Evolutionary conservation across 2,797 vertebrate species (phyloP), one percentile per base, ranked within the genome.

Genomic region (Zonotrichia albicollis): DNA sequence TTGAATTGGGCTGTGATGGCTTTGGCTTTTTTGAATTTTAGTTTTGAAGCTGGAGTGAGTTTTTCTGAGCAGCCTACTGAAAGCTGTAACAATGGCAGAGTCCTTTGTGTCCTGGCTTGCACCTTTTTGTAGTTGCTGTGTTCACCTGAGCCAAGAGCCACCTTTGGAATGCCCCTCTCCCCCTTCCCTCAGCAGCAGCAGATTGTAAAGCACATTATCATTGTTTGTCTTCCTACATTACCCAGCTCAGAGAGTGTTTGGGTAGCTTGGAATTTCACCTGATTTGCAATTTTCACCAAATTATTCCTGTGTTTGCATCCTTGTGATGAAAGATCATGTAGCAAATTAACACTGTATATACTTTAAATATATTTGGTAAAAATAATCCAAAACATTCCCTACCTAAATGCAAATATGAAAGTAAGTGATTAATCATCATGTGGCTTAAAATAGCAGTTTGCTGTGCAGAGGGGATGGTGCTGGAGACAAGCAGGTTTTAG

Each of bases 291-390:
- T 87, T 90, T 43, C 84, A 93, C 46, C 54, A 36, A 71, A 72
- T 92, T 55, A 68, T 78, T 67, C 27, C 45, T 27, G 21, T 68
- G 73, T 82, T 91, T 93, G 58, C 76, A 65, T 88, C 81, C 57
- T 70, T 54, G 42, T 71, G 78, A 45, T 90, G 54, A 78, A 70
- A 92, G 64, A 60, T 66, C 51, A 64, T 53, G 78, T 51, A 72
- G 71, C 66, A 61, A 87, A 75, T 91, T 55, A 72, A 78, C 45
- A 51, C 84, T 87, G 18, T 60, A 32, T 60, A 29, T 58, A 43
- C 40, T 84, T 89, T 32, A 66, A 92, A 91, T 87, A 18, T 43
- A 55, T 87, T 91, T 84, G 81, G 91, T 84, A 81, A 86, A 95
- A 92, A 71, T 79, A 76, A 79, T 68, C 67, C 75, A 42, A 90